Base-by-base conservation (phyloP, 2,113 vertebrate genomes). In the Alaudala cheleensis region DNA sequence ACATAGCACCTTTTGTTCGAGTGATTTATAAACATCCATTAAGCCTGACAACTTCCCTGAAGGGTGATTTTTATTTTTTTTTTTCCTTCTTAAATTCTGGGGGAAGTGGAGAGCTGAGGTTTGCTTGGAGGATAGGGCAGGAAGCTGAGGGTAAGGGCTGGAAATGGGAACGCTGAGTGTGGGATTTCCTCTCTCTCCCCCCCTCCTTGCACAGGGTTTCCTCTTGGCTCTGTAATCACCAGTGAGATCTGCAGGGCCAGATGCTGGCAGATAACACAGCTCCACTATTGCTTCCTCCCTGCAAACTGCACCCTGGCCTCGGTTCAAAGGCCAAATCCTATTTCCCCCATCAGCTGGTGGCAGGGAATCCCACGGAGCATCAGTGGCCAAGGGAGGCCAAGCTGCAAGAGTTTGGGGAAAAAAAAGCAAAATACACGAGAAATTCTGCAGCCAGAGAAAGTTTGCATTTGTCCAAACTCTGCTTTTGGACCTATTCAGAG, bases 281-380 rank as follows among this genome's bases (percentile, higher is more conserved):
- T 90, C 95, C 60, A 86, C 85, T 92, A 96, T 96, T 96, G 86
- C 86, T 97, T 96, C 95, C 95, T 42, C 26, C 84, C 92, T 74
- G 72, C 77, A 86, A 37, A 71, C 73, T 88, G 40, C 88, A 45
- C 14, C 49, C 83, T 88, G 77, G 51, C 64, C 64, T 60, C 28
- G 78, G 88, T 96, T 90, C 92, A 97, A 81, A 95, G 93, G 91
- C 96, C 77, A 92, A 71, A 88, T 93, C 87, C 78, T 53, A 81
- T 84, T 84, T 92, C 92, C 20, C 13, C 60, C 26, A 25, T 51
- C 66, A 73, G 58, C 61, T 25, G 1, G 60, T 24, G 54, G 57
- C 4, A 0, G 29, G 62, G 86, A 37, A 78, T 83, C 64, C 65
- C 60, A 8, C 49, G 1, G 0, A 88, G 19, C 24, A 21, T 28